Conservation (phyloP, 2,797 vertebrate genomes). For the Crenichthys baileyi region DNA sequence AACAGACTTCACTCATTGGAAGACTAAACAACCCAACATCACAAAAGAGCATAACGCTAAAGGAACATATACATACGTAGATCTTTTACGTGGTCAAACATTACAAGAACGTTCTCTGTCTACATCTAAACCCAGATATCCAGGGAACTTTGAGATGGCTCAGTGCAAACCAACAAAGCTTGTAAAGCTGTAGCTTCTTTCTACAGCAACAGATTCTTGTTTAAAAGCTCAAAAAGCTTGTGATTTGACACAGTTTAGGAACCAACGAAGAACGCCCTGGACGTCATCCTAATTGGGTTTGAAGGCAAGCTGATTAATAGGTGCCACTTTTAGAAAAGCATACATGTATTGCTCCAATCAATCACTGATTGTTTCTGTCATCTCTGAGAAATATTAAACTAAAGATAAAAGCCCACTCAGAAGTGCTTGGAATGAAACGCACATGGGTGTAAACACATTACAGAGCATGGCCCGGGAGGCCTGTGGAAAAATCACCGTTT, state of each 20-base stretch:
- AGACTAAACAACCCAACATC: not conserved
- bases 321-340: conserved; percentile 11
- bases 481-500: not conserved
- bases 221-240: conserved; percentile 2
- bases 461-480: conserved; percentile 6
- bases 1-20: not conserved
- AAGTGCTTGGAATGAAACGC: conserved; percentile 21
- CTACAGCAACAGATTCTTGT: not conserved
- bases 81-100: not conserved
- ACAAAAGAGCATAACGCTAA: not conserved
- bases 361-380: conserved; percentile 7
- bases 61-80: not conserved
- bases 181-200: not conserved
- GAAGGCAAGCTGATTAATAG: conserved; percentile 25
- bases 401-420: not conserved
- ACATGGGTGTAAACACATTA: conserved; percentile 19
- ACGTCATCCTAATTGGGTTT: conserved; percentile 22
- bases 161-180: not conserved
- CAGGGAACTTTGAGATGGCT: not conserved
- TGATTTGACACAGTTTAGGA: conserved; percentile 1
- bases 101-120: not conserved
- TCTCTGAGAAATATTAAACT: conserved; percentile 17
- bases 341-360: conserved; percentile 2
- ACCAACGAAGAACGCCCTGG: not conserved
- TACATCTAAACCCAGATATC: not conserved